Conservation (phyloP, 2,113 vertebrate species). For the Thamnophis sirtalis region DNA sequence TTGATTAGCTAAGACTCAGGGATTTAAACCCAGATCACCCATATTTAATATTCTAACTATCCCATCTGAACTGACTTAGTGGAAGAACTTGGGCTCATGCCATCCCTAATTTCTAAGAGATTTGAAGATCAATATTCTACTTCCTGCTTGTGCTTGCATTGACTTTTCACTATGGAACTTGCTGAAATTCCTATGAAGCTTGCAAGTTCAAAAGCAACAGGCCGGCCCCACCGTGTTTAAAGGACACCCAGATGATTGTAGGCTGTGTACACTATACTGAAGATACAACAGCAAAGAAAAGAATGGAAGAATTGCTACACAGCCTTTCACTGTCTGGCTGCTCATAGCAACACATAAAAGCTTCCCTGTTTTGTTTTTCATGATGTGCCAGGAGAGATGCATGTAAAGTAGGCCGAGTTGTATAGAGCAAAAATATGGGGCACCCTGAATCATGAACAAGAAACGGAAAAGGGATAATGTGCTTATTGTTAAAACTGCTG, state of each 20-base stretch:
- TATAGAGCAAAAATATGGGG: slow-evolving; percentile 5
- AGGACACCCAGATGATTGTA: slow-evolving; percentile 34
- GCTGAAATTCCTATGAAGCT: background rate
- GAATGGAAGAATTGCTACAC: fast-evolving
- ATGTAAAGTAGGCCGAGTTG: slow-evolving; percentile 35
- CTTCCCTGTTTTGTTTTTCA: slow-evolving; percentile 2
- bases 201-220: background rate
- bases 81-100: background rate
- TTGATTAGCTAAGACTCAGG: background rate
- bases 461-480: background rate
- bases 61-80: background rate
- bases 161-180: background rate
- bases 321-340: slow-evolving; percentile 16
- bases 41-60: too few relatives aligned
- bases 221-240: slow-evolving; percentile 24
- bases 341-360: background rate
- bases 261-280: slow-evolving; percentile 36
- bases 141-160: too few relatives aligned
- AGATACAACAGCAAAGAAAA: slow-evolving; percentile 26
- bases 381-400: slow-evolving; percentile 33
- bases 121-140: background rate
- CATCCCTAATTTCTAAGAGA: background rate
- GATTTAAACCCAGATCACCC: background rate
- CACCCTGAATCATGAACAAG: background rate
- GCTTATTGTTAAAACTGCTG: background rate